Conservation (phyloP, 2,113 vertebrate species). For the Athene noctua region DNA sequence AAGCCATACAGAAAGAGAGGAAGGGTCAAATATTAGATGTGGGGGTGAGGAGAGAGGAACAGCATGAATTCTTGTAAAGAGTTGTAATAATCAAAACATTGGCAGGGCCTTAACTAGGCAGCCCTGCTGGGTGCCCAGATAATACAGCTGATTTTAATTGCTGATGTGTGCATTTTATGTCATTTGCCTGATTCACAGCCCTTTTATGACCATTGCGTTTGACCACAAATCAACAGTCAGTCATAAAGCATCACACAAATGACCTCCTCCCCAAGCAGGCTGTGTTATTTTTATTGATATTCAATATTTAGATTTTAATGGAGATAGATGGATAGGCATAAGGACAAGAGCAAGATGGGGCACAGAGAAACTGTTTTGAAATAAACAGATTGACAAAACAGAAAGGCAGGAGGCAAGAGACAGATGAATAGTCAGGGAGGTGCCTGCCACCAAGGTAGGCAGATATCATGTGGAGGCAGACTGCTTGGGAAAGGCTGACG, state of each 20-base stretch:
- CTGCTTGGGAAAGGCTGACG: not conserved
- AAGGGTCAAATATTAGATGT: constrained; percentile 21
- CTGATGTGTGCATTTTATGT: constrained; percentile 17
- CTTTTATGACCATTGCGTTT: not conserved
- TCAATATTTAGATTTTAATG: constrained; percentile 59
- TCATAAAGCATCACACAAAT: not conserved
- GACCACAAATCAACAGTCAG: constrained; percentile 43
- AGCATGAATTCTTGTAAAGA: constrained; percentile 43
- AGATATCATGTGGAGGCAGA: constrained; percentile 19
- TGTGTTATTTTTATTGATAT: constrained; percentile 39
- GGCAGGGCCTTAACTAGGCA: constrained; percentile 50
- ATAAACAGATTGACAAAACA: not conserved
- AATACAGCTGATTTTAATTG: constrained; percentile 53
- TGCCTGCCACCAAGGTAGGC: constrained; percentile 39
- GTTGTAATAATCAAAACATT: constrained; percentile 39
- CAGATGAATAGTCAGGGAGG: constrained; percentile 16
- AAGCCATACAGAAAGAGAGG: not conserved
- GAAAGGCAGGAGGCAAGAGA: not conserved
- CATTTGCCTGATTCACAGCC: not conserved
- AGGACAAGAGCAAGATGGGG: not conserved
- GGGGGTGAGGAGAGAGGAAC: constrained; percentile 1
- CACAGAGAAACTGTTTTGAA: not conserved
- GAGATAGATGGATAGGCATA: not conserved
- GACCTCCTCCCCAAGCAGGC: not conserved
- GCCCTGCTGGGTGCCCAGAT: constrained; percentile 32